Conservation (phyloP, 2,888 invertebrate species). For the Drosophila cracens region DNA sequence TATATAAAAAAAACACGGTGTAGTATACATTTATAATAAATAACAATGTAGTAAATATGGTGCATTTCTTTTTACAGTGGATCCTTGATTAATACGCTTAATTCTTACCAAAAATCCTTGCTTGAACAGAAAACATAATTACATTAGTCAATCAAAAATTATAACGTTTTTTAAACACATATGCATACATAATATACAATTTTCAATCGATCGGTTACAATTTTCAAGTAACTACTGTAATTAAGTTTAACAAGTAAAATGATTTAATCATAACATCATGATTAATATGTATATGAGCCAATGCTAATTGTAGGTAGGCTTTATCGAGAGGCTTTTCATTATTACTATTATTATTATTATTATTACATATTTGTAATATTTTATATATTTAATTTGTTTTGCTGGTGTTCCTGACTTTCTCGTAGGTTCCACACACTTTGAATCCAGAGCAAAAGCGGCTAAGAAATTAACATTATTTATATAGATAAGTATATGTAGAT, state of each 20-base stretch:
- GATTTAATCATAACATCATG: neutral
- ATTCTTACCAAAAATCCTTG: slow-evolving; percentile 11
- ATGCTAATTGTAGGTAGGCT: neutral
- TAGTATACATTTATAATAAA: slow-evolving; percentile 31
- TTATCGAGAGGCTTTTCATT: neutral
- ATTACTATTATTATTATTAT: too few relatives aligned
- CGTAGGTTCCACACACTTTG: neutral
- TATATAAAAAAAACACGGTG: slow-evolving; percentile 38
- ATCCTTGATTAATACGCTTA: slow-evolving; percentile 43
- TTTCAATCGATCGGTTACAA: neutral
- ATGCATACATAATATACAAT: neutral
- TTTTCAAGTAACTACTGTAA: neutral
- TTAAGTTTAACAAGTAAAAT: neutral
- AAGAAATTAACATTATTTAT: slow-evolving; percentile 8
- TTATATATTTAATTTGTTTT: neutral
- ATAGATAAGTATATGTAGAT: slow-evolving; percentile 4
- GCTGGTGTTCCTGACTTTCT: neutral
- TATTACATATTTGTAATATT: neutral
- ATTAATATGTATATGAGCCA: neutral
- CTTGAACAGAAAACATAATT: neutral
- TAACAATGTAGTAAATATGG: slow-evolving; percentile 4
- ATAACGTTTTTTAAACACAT: neutral
- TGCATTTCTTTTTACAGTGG: slow-evolving; percentile 42
- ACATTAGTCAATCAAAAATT: neutral
- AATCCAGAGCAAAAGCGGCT: neutral